Conservation (phyloP, 30 jellyfish, hydroid and myxozoan species). For the Cassiopea andromeda region DNA sequence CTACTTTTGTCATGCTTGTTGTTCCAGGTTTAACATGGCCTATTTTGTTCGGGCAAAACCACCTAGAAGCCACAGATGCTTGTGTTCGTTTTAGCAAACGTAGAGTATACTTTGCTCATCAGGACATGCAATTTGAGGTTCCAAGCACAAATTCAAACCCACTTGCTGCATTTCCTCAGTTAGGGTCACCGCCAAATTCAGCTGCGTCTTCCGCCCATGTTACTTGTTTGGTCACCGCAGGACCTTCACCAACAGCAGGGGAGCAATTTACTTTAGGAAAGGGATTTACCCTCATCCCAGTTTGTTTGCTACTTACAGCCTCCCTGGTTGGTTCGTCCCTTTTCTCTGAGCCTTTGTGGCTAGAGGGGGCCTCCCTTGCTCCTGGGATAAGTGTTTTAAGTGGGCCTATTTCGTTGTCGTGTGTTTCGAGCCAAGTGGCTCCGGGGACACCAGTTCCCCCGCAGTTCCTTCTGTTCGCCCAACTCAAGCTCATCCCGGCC, state of each 20-base stretch:
- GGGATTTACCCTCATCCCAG: neutral
- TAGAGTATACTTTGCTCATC: slow-evolving; percentile 35
- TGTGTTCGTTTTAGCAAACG: slow-evolving; percentile 1
- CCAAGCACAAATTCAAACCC: slow-evolving; percentile 38
- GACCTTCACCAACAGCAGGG: neutral
- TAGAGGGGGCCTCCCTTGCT: neutral
- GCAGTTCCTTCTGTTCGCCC: too few species aligned
- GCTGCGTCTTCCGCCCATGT: slow-evolving; percentile 15
- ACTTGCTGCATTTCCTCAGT: slow-evolving; percentile 4
- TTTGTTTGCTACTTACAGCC: neutral
- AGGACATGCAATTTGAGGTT: slow-evolving; percentile 35
- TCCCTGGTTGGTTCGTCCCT: neutral
- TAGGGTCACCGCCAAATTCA: slow-evolving; percentile 9
- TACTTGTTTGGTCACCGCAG: slow-evolving; percentile 40
- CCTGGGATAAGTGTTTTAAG: neutral
- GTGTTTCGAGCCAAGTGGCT: too few species aligned
- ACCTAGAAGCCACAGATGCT: slow-evolving; percentile 38
- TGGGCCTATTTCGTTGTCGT: neutral
- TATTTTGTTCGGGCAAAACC: slow-evolving; percentile 56
- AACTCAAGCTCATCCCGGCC: too few species aligned
- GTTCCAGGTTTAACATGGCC: slow-evolving; percentile 53
- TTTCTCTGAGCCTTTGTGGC: neutral
- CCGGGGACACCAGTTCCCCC: too few species aligned
- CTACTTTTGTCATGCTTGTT: slow-evolving; percentile 49
- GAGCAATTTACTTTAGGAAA: neutral